Base-by-base conservation (phyloP, 1,140 invertebrate genomes). In the Drosophila jambulina region DNA sequence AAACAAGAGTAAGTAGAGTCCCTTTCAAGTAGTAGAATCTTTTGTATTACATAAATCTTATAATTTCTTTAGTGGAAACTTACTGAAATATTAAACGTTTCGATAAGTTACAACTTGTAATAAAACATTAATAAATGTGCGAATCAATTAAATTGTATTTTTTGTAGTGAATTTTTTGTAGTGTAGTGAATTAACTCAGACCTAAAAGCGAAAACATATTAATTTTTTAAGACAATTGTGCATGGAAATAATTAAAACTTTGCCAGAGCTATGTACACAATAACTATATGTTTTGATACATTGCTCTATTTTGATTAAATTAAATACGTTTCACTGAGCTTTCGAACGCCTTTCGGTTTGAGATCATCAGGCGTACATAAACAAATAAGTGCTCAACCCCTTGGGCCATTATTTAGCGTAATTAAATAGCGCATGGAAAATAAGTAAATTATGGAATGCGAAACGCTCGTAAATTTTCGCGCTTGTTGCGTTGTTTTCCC, bases 351-450 rank as follows among this genome's bases (percentile, higher is more conserved):
- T 48, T 23, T 71, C 17, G n/a, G 27, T 2, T n/a, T n/a, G 19
- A 27, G 29, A 49, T 70, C 69, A 42, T 27, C 29, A 17, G 36
- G 27, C 27, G 71, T 51, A 72, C 36, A 72, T 58, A 51, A 72
- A 21, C 67, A 72, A 58, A 67, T 42, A 58, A 36, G 34, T 15
- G 27, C 46, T 51, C 21, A 61, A 60, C 38, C 56, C 29, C 17
- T 36, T 25, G 56, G 63, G 43, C 56, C 74, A 78, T 78, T 61
- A 77, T 77, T 77, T 77, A 54, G 56, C 32, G 57, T 78, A 78
- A 78, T 78, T 78, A 78, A 78, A 78, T 60, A 69, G 75, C 74
- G 23, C 36, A 60, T 77, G 74, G 49, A 68, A 77, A 77, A 77
- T 77, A 53, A 56, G 75, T 77, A 77, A 77, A 78, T 77, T 77